Evolutionary conservation across 2,888 invertebrate genomes (phyloP), one percentile per base, ranked within the genome.

Genomic region (Emmelina monodactyla): DNA sequence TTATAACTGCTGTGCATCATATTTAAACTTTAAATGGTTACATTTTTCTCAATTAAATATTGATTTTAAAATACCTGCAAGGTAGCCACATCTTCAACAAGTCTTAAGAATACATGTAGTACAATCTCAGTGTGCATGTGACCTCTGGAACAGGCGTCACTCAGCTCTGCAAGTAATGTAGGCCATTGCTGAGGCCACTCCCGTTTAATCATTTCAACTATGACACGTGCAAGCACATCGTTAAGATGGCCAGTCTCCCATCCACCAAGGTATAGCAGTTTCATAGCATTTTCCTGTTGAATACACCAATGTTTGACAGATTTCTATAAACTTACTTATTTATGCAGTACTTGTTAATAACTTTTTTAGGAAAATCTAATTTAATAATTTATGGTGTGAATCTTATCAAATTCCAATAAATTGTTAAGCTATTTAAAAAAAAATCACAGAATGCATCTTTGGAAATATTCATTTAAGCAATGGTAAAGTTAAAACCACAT

Each of bases 141-240:
- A 9, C 96, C 95, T 47, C 86, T 83, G 9, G 86, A 82, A 59
- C 93, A 92, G 1, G 93, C 88, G 50, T 88, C 87, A 39, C 91
- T 90, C 1, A 97, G 80, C 62, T 96, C 95, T 0, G 85, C 80
- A 16, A 97, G 66, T 19, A 97, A 66, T 0, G 91, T 87, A 0
- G 94, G 91, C 97, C 97, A 97, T 45, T 96, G 92, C 59, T 97
- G 97, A 0, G 97, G 97, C 97, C 97, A 97, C 62, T 97, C 97
- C 7, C 97, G 83, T 59, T 97, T 97, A 35, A 94, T 91, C 88
- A 97, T 94, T 75, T 97, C 97, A 0, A 97, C 97, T 35, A 97
- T 87, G n/a, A 96, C 90, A 32, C 95, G 83, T 10, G 94, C 91
- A 2, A 92, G 64, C 1, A 91, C 93, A 62, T 93, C 92, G 63